These are phyloP conservation scores for Parascotia fuliginaria DNA, from an alignment of 2,888 invertebrate genomes.

Conservation along the genomic window DNA sequence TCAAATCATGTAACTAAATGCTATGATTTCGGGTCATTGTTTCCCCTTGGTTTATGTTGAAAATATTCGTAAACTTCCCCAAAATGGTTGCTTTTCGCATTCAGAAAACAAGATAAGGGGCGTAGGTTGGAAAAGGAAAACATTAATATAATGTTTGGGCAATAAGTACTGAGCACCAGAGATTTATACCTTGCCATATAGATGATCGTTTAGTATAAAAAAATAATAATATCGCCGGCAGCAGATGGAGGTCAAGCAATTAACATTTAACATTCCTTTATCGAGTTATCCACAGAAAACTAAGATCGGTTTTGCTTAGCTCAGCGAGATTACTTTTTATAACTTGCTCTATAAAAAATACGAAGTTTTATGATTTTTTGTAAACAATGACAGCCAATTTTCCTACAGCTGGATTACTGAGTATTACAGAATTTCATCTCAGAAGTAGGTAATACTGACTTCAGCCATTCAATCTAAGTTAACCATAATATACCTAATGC, in stretches of 20 bases:
- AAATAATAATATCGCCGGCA: neutral
- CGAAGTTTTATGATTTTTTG: too few relatives aligned
- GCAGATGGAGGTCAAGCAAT: constrained; percentile 2
- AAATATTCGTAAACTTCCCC: constrained; percentile 33
- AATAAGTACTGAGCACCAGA: constrained; percentile 22
- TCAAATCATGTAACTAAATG: constrained; percentile 13
- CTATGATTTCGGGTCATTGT: constrained; percentile 27
- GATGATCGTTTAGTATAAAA: constrained; percentile 1
- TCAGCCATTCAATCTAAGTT: neutral
- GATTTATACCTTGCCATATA: constrained; percentile 17
- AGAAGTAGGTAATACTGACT: too few relatives aligned
- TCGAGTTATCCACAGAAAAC: neutral
- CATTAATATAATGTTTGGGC: constrained; percentile 42
- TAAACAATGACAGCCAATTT: too few relatives aligned
- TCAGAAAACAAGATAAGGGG: constrained; percentile 37
- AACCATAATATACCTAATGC: neutral
- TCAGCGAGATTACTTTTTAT: too few relatives aligned
- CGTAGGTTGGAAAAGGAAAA: constrained; percentile 32
- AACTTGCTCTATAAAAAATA: too few relatives aligned
- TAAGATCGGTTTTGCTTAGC: neutral
- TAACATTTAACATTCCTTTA: neutral
- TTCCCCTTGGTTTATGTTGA: constrained; percentile 25
- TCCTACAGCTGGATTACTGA: too few relatives aligned
- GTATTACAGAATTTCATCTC: too few relatives aligned
- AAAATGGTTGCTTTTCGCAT: constrained; percentile 32